phyloP scores from a whole-genome alignment of 2,888 invertebrate genomes.

The Dicranocentrus wangi region DNA sequence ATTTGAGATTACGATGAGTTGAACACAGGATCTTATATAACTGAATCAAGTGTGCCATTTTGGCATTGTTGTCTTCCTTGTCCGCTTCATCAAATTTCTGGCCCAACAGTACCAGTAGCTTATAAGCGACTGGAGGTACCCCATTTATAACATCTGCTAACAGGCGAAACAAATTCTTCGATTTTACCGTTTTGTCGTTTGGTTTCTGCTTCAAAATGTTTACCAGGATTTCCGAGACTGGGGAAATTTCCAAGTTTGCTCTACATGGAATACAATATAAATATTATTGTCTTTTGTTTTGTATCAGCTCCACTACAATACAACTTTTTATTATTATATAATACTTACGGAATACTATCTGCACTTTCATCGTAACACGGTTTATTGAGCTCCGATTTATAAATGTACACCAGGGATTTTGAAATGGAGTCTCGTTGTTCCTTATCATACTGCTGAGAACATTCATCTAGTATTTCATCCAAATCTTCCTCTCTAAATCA shows the following conservation, averaged over 20 bases:
- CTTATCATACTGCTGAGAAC: constrained; percentile 66
- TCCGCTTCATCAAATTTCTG: constrained; percentile 63
- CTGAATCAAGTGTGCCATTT: constrained; percentile 38
- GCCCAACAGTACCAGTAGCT: constrained; percentile 67
- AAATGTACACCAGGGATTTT: constrained; percentile 68
- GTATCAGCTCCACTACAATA: too few relatives aligned
- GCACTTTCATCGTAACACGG: constrained; percentile 66
- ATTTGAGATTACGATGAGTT: constrained; percentile 68
- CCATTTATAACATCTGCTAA: constrained; percentile 68
- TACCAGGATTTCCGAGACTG: constrained; percentile 67
- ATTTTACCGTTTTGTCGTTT: constrained; percentile 67
- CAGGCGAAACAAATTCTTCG: constrained; percentile 69
- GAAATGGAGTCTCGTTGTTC: constrained; percentile 66
- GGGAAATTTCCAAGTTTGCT: constrained; percentile 66
- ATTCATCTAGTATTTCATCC: constrained; percentile 70
- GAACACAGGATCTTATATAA: constrained; percentile 69
- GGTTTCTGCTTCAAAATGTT: constrained; percentile 65
- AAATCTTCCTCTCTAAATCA: constrained; percentile 63
- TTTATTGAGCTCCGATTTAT: constrained; percentile 67
- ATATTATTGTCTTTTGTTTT: neutral
- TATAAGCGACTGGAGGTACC: constrained; percentile 65
- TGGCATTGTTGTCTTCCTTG: constrained; percentile 47
- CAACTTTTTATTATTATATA: too few relatives aligned
- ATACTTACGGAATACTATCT: constrained; percentile 67
- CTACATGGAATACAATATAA: constrained; percentile 43